A percentile compares a stretch with the other conserved stretches of the same genome.
These are phyloP conservation scores for Hydrophis major DNA, from an alignment of 2,797 vertebrate genomes.

Conservation along the genomic window DNA sequence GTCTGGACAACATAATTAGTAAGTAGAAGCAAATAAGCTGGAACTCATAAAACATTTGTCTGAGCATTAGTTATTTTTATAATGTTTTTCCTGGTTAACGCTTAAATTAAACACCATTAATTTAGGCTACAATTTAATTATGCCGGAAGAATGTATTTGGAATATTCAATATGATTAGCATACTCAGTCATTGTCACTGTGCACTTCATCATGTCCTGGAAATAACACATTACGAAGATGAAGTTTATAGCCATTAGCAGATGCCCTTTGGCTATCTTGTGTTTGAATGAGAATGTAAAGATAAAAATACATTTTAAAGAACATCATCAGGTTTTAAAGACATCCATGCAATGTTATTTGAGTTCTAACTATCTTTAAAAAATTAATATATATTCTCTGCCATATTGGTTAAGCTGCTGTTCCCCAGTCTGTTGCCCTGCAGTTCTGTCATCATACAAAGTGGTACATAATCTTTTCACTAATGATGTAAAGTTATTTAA, in stretches of 20 bases:
- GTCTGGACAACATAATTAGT: slow-evolving; percentile 7
- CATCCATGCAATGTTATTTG: background rate
- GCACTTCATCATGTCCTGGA: background rate
- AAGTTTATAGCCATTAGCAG: background rate
- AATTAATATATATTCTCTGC: background rate
- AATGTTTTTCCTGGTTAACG: background rate
- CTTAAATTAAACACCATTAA: slow-evolving; percentile 41
- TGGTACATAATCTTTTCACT: background rate
- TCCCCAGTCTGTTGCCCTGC: background rate
- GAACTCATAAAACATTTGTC: background rate
- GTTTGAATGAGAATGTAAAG: slow-evolving; percentile 26
- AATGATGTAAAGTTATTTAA: no score
- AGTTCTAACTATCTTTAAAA: background rate
- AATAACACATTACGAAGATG: background rate
- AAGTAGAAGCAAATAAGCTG: background rate
- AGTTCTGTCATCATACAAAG: background rate
- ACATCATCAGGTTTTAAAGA: slow-evolving; percentile 5
- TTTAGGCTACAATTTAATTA: slow-evolving; percentile 32
- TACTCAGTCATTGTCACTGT: slow-evolving; percentile 15
- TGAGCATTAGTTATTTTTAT: slow-evolving; percentile 19
- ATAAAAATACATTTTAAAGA: slow-evolving; percentile 26
- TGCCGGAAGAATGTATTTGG: slow-evolving; percentile 41
- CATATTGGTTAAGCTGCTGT: background rate
- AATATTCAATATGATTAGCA: slow-evolving; percentile 33
- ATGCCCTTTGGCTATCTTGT: slow-evolving; percentile 20